These are phyloP conservation scores for Netelia fuscicornis DNA, from an alignment of 2,888 invertebrate species.

Conservation along the genomic window DNA sequence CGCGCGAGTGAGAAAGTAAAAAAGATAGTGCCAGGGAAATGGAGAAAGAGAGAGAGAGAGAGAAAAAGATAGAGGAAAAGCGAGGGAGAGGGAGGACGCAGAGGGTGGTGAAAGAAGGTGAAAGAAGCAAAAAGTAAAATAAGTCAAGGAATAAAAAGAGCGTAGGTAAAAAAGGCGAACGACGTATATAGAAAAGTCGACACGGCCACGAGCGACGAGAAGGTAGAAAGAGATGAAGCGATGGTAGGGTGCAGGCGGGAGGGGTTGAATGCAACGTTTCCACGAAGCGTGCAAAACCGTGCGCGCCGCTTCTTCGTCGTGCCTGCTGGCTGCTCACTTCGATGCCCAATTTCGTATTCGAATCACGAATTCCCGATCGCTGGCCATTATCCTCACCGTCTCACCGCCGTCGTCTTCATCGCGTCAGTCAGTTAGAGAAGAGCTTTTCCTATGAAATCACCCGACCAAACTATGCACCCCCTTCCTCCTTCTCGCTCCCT, in stretches of 20 bases:
- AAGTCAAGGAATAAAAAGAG: slow-evolving; percentile 47
- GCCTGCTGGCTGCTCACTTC: slow-evolving; percentile 38
- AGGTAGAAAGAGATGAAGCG: slow-evolving; percentile 13
- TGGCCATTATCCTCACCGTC: slow-evolving; percentile 69
- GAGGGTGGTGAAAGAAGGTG: not conserved
- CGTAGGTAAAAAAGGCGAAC: slow-evolving; percentile 44
- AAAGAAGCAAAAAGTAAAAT: not conserved
- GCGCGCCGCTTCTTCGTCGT: slow-evolving; percentile 18
- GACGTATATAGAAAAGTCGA: slow-evolving; percentile 60
- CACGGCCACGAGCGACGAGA: slow-evolving; percentile 28
- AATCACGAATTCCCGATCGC: slow-evolving; percentile 69
- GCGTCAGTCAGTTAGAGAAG: slow-evolving; percentile 63
- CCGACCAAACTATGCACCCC: not conserved
- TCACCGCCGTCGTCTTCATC: slow-evolving; percentile 40
- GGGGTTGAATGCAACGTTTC: slow-evolving; percentile 52
- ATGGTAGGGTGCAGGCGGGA: not conserved
- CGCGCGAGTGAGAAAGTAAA: not conserved
- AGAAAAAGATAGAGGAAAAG: not conserved
- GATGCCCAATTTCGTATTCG: slow-evolving; percentile 67
- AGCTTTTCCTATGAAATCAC: slow-evolving; percentile 25
- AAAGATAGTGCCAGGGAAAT: slow-evolving; percentile 19
- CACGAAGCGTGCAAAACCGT: slow-evolving; percentile 58
- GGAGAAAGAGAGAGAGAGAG: slow-evolving; percentile 27
- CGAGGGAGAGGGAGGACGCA: slow-evolving; percentile 5
- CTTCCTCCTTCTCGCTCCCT: no score